Percentiles rank a stretch among this genome's conserved stretches.
phyloP scores from a whole-genome alignment of 2,888 invertebrate genomes.

The Ochlodes sylvanus region DNA sequence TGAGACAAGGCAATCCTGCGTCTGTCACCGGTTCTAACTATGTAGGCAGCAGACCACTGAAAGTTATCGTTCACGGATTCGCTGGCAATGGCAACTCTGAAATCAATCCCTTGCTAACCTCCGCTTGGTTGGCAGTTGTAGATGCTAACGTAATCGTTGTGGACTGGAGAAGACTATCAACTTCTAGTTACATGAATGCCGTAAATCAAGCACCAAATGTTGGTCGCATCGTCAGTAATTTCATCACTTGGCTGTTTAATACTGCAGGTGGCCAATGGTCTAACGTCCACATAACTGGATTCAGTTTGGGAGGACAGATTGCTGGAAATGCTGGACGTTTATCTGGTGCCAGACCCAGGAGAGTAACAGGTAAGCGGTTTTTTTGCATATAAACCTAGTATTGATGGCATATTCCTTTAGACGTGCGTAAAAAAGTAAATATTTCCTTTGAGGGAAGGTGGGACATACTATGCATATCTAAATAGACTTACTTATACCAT shows the following conservation, averaged over 20 bases:
- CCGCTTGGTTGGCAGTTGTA: constrained; percentile 53
- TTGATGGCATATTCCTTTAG: not conserved
- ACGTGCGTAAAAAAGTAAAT: not conserved
- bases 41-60: constrained; percentile 48
- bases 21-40: constrained; percentile 51
- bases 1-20: constrained; percentile 50
- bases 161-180: constrained; percentile 56
- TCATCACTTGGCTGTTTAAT: constrained; percentile 60
- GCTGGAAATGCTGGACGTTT: constrained; percentile 56
- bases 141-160: constrained; percentile 65
- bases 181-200: constrained; percentile 38
- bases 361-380: constrained; percentile 49
- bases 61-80: constrained; percentile 61
- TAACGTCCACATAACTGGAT: constrained; percentile 66
- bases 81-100: constrained; percentile 52
- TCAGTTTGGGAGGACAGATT: constrained; percentile 67
- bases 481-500: no score
- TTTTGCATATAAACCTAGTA: constrained; percentile 21
- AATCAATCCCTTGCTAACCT: constrained; percentile 51
- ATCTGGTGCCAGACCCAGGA: constrained; percentile 43
- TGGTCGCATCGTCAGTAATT: constrained; percentile 60
- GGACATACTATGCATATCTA: no score
- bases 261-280: constrained; percentile 63
- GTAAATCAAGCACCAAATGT: constrained; percentile 54
- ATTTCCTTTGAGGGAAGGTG: no score